phyloP scores from a whole-genome alignment of 2,797 vertebrate genomes.

The Notolepis coatsorum region DNA sequence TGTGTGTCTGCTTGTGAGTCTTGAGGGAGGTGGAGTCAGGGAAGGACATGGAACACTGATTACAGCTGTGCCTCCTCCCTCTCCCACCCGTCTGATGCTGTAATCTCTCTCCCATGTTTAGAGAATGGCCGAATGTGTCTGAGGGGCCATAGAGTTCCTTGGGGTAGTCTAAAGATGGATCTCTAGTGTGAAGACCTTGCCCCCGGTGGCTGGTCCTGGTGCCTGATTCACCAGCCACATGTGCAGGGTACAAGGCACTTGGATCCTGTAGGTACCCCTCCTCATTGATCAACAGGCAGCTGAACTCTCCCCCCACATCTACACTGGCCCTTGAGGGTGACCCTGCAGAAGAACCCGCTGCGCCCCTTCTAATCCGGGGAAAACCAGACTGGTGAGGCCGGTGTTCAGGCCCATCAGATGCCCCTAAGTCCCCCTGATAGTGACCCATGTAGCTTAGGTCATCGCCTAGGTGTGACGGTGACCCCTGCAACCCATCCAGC shows the following conservation, averaged over 20 bases:
- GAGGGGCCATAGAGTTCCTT: conserved; percentile 61
- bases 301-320: conserved; percentile 64
- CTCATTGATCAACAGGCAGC: conserved; percentile 83
- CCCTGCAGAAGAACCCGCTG: conserved; percentile 14
- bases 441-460: conserved; percentile 66
- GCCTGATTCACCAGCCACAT: conserved; percentile 41
- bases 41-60: conserved; percentile 69
- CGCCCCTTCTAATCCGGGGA: conserved; percentile 43
- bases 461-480: conserved; percentile 60
- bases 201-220: conserved; percentile 51
- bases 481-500: conserved; percentile 67
- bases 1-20: conserved; percentile 71
- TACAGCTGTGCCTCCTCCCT: conserved; percentile 59
- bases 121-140: conserved; percentile 78
- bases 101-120: conserved; percentile 61
- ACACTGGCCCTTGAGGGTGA: conserved; percentile 58
- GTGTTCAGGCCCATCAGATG: conserved; percentile 52
- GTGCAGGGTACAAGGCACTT: conserved; percentile 61
- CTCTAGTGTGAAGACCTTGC: conserved; percentile 51
- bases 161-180: conserved; percentile 33
- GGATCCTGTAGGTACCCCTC: conserved; percentile 81
- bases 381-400: conserved; percentile 52
- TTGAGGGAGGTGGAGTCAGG: conserved; percentile 69
- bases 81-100: conserved; percentile 52
- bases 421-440: conserved; percentile 61